Evolutionary conservation across 1,140 invertebrate species (phyloP).

Genomic region (Meloidogyne hapla): DNA sequence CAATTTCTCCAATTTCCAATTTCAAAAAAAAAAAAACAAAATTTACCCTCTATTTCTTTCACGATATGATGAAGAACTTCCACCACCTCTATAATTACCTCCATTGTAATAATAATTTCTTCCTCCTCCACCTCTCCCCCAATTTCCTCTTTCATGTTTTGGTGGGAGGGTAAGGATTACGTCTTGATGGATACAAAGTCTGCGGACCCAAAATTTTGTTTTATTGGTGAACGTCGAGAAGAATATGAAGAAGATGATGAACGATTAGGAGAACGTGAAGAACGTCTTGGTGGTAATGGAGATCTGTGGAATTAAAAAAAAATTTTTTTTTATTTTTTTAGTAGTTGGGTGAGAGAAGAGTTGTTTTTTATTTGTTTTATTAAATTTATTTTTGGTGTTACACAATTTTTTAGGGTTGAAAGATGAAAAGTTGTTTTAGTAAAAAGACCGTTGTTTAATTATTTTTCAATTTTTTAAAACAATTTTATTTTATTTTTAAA

Average conservation of each 20-base stretch:
- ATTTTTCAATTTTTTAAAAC: too few species aligned
- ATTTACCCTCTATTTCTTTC: not conserved
- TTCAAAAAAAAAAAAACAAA: not conserved
- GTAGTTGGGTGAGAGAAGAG: too few species aligned
- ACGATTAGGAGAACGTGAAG: not conserved
- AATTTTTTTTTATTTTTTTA: too few species aligned
- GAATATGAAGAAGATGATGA: not conserved
- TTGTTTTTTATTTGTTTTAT: too few species aligned
- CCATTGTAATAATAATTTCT: not conserved
- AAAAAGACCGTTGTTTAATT: too few species aligned
- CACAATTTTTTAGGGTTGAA: too few species aligned
- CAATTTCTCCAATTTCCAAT: too few species aligned
- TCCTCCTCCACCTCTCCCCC: not conserved
- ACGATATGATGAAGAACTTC: not conserved
- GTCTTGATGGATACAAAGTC: slow-evolving; percentile 19
- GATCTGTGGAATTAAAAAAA: not conserved
- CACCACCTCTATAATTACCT: not conserved
- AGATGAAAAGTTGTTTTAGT: too few species aligned
- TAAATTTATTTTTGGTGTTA: too few species aligned
- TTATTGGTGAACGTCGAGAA: not conserved
- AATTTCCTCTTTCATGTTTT: not conserved
- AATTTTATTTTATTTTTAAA: too few species aligned
- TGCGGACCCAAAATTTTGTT: slow-evolving; percentile 17
- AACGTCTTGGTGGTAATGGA: not conserved
- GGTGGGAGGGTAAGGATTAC: slow-evolving; percentile 22